Base-by-base conservation (phyloP, 1,140 invertebrate genomes). In the Pseudomyrmex cubaensis region DNA sequence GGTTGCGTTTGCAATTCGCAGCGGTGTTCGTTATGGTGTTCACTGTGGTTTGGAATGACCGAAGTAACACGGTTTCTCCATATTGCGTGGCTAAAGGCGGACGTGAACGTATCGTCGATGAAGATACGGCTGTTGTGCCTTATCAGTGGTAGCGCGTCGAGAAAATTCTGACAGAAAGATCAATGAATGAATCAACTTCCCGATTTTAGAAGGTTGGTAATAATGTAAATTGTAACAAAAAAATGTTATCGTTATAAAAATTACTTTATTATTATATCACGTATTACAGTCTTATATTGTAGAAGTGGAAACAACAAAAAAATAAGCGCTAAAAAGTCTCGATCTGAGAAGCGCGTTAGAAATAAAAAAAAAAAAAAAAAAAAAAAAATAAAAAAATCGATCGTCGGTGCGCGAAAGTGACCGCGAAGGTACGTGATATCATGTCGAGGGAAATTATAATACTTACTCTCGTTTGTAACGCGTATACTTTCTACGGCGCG, bases 81-180 rank as follows among this genome's bases (percentile, higher is more conserved):
- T 17, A 59, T 74, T 52, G 75, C 54, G 17, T 77, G 61, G 54
- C 85, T 76, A 78, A 88, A 85, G 90, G 85, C 85, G 88, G 89
- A 91, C 90, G 63, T 88, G 82, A 86, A 90, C 90, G 84, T 86
- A 82, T 86, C 78, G 87, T 75, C 50, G 82, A 61, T 87, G 78
- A 69, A 89, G 87, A 90, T 90, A 85, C 35, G 35, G 89, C 84
- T 74, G 74, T 84, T 61, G 82, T 87, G 72, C 46, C 70, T 59
- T 61, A 74, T 50, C 64, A 22, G 10, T 20, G 48, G 56, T 13
- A 46, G 10, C 15, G 64, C 64, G 46, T 48, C 17, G 10, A 46
- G 64, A 57, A 70, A 35, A 35, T 70, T n/a, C 5, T 56, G 20
- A 72, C 25, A 72, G 44, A 25, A 59, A 59, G 15, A 13, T 44